phyloP scores from a whole-genome alignment of 2,797 vertebrate genomes.

The Neosilurus hyrtlii region DNA sequence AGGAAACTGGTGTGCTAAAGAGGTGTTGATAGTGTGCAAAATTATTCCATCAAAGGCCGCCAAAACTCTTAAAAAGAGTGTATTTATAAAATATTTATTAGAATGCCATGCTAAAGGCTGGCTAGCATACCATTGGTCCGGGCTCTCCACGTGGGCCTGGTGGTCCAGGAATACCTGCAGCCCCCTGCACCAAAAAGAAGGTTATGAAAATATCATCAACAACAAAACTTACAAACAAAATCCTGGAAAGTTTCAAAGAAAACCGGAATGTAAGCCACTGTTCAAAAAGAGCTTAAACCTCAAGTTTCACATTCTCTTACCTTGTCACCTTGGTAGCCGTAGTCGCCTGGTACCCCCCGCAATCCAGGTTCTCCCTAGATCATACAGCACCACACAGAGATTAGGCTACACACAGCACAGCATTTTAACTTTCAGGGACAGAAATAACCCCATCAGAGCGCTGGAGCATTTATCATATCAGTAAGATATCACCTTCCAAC shows the following conservation, averaged over 20 bases:
- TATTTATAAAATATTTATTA: conserved; percentile 3
- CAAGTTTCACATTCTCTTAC: conserved; percentile 65
- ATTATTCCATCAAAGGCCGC: too few species aligned
- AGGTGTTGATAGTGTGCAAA: neutral
- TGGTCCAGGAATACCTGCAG: conserved; percentile 72
- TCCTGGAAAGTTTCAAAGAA: neutral
- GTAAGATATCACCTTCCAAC: neutral
- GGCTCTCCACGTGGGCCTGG: conserved; percentile 77
- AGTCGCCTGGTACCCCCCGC: conserved; percentile 86
- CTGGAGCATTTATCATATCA: neutral
- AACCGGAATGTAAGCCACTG: neutral
- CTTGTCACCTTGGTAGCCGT: conserved; percentile 92
- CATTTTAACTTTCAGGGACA: conserved; percentile 23
- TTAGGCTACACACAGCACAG: conserved; percentile 48
- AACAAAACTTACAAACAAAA: neutral
- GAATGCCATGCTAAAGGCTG: neutral
- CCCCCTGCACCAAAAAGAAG: conserved; percentile 40
- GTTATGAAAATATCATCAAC: neutral
- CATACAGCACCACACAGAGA: conserved; percentile 76
- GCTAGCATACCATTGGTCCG: conserved; percentile 71
- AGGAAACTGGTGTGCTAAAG: neutral
- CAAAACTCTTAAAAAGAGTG: neutral
- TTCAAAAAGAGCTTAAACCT: neutral
- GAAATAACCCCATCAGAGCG: neutral
- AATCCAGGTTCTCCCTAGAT: conserved; percentile 87